Evolutionary conservation across 2,113 vertebrate species (phyloP).

Genomic region (Solea solea): DNA sequence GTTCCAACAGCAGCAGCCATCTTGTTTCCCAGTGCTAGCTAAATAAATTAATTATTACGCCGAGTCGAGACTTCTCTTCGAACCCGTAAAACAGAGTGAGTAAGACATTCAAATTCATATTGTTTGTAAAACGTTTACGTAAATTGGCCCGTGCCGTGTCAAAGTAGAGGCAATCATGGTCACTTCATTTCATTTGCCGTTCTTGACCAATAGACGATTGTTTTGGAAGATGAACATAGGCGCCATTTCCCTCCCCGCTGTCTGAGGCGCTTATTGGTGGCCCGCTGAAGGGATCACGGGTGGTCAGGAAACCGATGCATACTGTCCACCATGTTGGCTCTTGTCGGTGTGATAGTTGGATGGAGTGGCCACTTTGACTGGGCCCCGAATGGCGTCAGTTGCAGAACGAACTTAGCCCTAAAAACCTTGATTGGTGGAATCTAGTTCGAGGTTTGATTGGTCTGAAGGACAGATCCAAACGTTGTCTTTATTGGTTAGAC

Average conservation of each 20-base stretch:
- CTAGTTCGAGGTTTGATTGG: conserved; percentile 91
- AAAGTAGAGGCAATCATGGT: conserved; percentile 40
- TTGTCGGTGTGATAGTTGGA: rapidly evolving
- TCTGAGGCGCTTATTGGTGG: conserved; percentile 88
- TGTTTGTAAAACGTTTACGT: not conserved
- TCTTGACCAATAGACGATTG: conserved; percentile 85
- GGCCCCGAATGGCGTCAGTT: conserved; percentile 83
- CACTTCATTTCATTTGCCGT: conserved; percentile 72
- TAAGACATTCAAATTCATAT: conserved; percentile 50
- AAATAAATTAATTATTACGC: conserved; percentile 86
- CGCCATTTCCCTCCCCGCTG: conserved; percentile 87
- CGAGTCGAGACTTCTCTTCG: conserved; percentile 77
- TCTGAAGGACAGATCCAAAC: conserved; percentile 88
- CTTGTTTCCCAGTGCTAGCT: conserved; percentile 82
- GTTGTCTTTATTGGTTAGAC: conserved; percentile 88
- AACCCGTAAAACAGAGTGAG: conserved; percentile 80
- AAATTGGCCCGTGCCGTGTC: conserved; percentile 15
- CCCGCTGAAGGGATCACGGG: conserved; percentile 80
- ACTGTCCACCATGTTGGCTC: conserved; percentile 80
- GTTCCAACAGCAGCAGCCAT: conserved; percentile 80
- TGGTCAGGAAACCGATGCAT: conserved; percentile 70
- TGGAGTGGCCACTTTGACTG: not conserved
- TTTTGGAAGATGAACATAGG: conserved; percentile 86
- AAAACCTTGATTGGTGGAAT: conserved; percentile 92
- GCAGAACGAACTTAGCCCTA: conserved; percentile 80